Evolutionary conservation across 2,113 vertebrate species (phyloP).

Genomic region (Labrus mixtus): DNA sequence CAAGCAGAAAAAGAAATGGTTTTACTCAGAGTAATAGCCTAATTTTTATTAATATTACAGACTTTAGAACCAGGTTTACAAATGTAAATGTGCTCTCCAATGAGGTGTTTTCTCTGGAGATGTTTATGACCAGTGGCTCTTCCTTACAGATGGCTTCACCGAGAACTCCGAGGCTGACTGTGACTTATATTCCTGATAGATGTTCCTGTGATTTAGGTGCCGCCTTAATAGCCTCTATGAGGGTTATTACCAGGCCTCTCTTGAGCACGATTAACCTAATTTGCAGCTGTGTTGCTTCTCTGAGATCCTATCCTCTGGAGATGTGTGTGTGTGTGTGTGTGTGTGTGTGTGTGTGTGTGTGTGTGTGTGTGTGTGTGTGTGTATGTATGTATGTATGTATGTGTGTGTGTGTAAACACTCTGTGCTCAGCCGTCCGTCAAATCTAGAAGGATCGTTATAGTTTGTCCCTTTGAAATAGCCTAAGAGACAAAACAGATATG

Average conservation of each 20-base stretch:
- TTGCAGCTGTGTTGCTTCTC: conserved; percentile 77
- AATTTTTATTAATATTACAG: conserved; percentile 27
- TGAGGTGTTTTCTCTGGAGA: conserved; percentile 9
- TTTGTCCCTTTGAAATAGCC: conserved; percentile 53
- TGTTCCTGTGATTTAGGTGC: conserved; percentile 72
- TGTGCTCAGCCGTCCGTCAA: conserved; percentile 64
- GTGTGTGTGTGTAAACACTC: conserved; percentile 53
- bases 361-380: conserved; percentile 13
- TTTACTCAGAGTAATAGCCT: no score
- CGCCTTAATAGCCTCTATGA: conserved; percentile 74
- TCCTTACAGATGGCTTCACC: conserved; percentile 16
- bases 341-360: conserved; percentile 24
- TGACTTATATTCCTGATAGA: conserved; percentile 53
- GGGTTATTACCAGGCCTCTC: conserved; percentile 78
- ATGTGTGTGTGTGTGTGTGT: conserved; percentile 13
- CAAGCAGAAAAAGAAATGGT: neutral
- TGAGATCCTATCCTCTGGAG: conserved; percentile 67
- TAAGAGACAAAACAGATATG: conserved; percentile 32
- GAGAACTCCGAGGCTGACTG: conserved; percentile 13
- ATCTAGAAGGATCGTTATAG: conserved; percentile 63
- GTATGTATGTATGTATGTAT: conserved; percentile 10
- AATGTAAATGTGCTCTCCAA: neutral
- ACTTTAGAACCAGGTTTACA: conserved; percentile 43
- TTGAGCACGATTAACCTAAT: conserved; percentile 80
- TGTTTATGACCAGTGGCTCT: conserved; percentile 4